Base-by-base conservation (phyloP, 2,797 vertebrate species). In the Hydrolagus colliei region DNA sequence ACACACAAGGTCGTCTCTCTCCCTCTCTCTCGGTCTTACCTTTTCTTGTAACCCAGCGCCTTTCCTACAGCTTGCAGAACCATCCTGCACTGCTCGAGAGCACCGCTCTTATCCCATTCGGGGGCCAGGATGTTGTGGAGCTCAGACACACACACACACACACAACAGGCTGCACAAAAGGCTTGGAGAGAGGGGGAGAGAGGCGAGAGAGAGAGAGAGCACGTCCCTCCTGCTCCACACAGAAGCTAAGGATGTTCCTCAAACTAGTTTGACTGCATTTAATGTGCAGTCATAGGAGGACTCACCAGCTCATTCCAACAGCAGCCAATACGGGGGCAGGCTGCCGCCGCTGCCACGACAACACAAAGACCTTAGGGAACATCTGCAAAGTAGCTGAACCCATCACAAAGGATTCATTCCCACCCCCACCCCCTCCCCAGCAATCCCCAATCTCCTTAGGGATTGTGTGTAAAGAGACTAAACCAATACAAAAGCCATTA, bases 11-110 rank as follows among this genome's bases (percentile, higher is more conserved):
- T 52, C 41, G 3, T 52, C 41, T 3, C 41, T 52, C 41, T 52
- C 41, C 2, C 14, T 22, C 18, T 61, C 13, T 86, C 87, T 27
- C 27, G 27, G 27, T 27, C 27, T 87, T 85, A 88, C 88, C 86
- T 86, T 77, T 87, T 87, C 22, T 68, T 87, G 65, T 87, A 86
- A 18, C 88, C 86, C 14, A 88, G 71, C 11, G 87, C 79, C 74
- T 87, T 88, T 14, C 88, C 88, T n/a, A 88, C 86, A n/a, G 88
- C 88, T 41, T 88, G 88, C 71, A 88, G 87, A 9, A 88, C 88
- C 88, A 88, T 88, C 11, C 32, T 86, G 78, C 79, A 84, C 32
- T 84, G 79, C 79, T 84, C 79, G 63, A 84, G 79, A 35, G 79
- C 65, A 63, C 79, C 79, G 27, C 32, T 7, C 27, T 71, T 84